Conservation (phyloP, 2,113 vertebrate species). For the Tragelaphus strepsiceros region DNA sequence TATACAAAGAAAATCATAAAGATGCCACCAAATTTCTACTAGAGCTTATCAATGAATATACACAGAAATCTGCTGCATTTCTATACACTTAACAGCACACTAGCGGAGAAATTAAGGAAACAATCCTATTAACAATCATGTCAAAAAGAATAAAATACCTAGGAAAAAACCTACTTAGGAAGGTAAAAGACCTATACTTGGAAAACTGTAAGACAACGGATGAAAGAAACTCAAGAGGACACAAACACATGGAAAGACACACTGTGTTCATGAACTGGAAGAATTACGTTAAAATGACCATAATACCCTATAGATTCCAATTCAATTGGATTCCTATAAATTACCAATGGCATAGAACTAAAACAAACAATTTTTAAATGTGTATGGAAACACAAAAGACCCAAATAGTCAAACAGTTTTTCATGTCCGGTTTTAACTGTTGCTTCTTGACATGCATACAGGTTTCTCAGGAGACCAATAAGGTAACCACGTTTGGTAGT, state of each 20-base stretch:
- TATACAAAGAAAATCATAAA: not conserved
- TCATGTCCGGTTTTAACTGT: not conserved
- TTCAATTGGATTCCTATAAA: not conserved
- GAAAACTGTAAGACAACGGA: not conserved
- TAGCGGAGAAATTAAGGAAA: not conserved
- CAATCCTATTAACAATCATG: not conserved
- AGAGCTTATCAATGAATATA: not conserved
- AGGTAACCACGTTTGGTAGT: not conserved
- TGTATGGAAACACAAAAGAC: not conserved
- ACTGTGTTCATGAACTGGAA: not conserved
- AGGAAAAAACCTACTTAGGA: not conserved
- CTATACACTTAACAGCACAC: not conserved
- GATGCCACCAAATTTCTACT: not conserved
- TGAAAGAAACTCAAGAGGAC: not conserved
- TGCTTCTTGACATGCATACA: not conserved
- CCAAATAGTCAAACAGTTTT: not conserved
- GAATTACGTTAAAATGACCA: not conserved
- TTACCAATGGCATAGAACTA: not conserved
- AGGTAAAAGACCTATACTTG: not conserved
- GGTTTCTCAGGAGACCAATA: not conserved
- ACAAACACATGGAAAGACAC: not conserved
- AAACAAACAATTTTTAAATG: not conserved
- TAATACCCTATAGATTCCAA: not conserved
- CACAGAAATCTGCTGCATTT: not conserved
- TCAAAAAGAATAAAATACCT: not conserved